A percentile compares a stretch with the other conserved stretches of the same genome.
phyloP scores from a whole-genome alignment of 2,888 invertebrate genomes.

The Belgica antarctica region DNA sequence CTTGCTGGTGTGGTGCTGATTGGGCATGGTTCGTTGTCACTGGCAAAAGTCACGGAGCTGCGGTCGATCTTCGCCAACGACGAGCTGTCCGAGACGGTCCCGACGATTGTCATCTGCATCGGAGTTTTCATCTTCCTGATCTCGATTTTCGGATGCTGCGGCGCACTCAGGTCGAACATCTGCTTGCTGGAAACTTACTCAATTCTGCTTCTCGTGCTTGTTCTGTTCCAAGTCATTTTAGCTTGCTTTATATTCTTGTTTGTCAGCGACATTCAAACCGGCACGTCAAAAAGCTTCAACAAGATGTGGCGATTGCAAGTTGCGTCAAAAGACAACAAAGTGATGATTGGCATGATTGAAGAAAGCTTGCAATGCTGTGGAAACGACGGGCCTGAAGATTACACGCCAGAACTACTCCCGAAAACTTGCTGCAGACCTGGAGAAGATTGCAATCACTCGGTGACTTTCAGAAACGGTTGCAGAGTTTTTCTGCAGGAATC shows the following conservation, averaged over 20 bases:
- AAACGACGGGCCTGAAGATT: neutral
- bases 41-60: constrained; percentile 13
- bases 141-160: constrained; percentile 32
- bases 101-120: constrained; percentile 21
- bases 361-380: constrained; percentile 36
- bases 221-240: constrained; percentile 9
- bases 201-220: constrained; percentile 23
- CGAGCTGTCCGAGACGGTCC: constrained; percentile 10
- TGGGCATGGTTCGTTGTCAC: neutral
- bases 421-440: constrained; percentile 5
- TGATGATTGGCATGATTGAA: constrained; percentile 27
- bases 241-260: constrained; percentile 24
- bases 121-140: constrained; percentile 32
- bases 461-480: constrained; percentile 20
- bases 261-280: constrained; percentile 9
- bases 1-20: constrained; percentile 26
- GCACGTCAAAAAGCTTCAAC: neutral
- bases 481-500: neutral
- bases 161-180: neutral
- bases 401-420: constrained; percentile 18
- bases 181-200: constrained; percentile 26
- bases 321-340: neutral
- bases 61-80: neutral
- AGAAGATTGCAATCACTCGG: neutral
- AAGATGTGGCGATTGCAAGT: constrained; percentile 13